Conservation (phyloP, 2,888 invertebrate genomes). For the Reticulitermes lucifugus region DNA sequence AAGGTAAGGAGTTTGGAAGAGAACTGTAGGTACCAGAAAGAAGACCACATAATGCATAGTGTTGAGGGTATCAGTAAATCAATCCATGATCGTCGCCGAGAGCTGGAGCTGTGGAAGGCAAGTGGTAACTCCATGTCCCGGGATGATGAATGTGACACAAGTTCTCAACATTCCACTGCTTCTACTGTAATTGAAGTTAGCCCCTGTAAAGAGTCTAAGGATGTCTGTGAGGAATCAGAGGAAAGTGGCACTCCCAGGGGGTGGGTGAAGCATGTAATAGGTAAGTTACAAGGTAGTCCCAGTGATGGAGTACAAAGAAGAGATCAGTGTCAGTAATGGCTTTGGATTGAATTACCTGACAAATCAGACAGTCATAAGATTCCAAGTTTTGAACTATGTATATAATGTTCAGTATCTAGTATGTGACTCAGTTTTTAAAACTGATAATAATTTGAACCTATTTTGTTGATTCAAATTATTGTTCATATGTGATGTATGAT, state of each 20-base stretch:
- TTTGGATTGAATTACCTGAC: not conserved
- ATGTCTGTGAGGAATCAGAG: slow-evolving; percentile 55
- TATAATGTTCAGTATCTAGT: not conserved
- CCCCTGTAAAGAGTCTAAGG: slow-evolving; percentile 54
- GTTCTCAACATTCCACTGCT: slow-evolving; percentile 61
- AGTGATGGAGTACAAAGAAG: slow-evolving; percentile 24
- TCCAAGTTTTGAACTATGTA: not conserved
- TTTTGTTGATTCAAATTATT: slow-evolving; percentile 17
- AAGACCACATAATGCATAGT: slow-evolving; percentile 38
- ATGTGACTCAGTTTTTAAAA: slow-evolving; percentile 18
- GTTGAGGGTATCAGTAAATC: slow-evolving; percentile 58
- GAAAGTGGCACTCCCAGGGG: slow-evolving; percentile 63
- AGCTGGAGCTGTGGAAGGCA: slow-evolving; percentile 59
- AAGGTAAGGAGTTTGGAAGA: slow-evolving; percentile 32
- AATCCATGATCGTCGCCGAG: slow-evolving; percentile 59
- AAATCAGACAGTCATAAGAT: not conserved
- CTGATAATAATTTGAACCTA: slow-evolving; percentile 25
- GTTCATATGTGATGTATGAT: slow-evolving; percentile 25
- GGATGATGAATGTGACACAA: slow-evolving; percentile 60
- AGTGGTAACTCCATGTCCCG: slow-evolving; percentile 27
- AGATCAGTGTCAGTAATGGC: slow-evolving; percentile 52
- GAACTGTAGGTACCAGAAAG: slow-evolving; percentile 8
- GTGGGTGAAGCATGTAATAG: slow-evolving; percentile 82
- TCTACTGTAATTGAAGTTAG: slow-evolving; percentile 62
- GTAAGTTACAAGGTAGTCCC: slow-evolving; percentile 70